Base-by-base conservation (phyloP, 23 tunicate species). In the Clavelina lepadiformis region DNA sequence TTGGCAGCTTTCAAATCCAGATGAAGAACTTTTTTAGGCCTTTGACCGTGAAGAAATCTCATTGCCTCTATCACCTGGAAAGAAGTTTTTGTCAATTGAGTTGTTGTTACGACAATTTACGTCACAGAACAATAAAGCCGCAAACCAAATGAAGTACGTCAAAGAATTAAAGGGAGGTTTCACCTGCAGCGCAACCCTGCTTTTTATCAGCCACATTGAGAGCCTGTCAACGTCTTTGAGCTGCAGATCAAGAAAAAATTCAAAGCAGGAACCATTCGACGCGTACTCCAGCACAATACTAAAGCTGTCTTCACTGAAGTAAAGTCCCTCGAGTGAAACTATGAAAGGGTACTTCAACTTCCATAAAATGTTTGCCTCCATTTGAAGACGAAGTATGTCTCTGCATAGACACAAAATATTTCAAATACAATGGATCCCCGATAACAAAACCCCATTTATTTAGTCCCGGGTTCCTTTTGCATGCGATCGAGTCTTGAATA, bases 1-100 rank as follows among this genome's bases (percentile, higher is more conserved):
- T 65, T 65, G 26, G 44, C 49, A 2, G 71, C 44, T 41, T 65
- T 65, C 28, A 65, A 30, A 25, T 65, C 71, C 22, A 65, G 71
- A 20, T 65, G 71, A 36, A 65, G 50, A 33, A 65, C 45, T 38
- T 37, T 65, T 33, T 38, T 38, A 23, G 71, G 71, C 25, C 24
- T 38, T 38, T n/a, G n/a, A n/a, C n/a, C n/a, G n/a, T n/a, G n/a
- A n/a, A n/a, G 24, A 53, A 21, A 53, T 8, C 7, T 18, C 58
- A 53, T 53, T 5, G 28, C 58, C 15, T 53, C 6, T 53, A 53
- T 53, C 20, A 53, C 58, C 58, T 53, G n/a, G 13, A 44, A 11
- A 44, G 15, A 11, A 44, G 15, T 15, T 11, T 13, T 44, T 11
- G 49, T 13, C 49, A 44, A 44, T 44, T 44, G 13, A 44, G 15